Base-by-base conservation (phyloP, 2,113 vertebrate genomes). In the Leiothrix lutea region DNA sequence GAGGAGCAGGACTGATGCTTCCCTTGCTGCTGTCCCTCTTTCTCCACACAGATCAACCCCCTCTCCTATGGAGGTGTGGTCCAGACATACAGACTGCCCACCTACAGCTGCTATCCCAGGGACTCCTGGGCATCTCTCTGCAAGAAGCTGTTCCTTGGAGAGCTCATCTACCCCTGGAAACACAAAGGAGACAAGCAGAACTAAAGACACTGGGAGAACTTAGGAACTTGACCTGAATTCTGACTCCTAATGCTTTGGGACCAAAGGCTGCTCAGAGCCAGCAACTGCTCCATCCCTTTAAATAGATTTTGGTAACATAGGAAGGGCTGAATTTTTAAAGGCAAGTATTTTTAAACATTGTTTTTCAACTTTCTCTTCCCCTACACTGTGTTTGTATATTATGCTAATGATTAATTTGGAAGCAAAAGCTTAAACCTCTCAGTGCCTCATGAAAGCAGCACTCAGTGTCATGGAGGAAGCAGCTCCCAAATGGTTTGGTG, bases 91-190 rank as follows among this genome's bases (percentile, higher is more conserved):
- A 98, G 98, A 75, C 98, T 98, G 40, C 98, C 98, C 26, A 99
- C 98, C 47, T 99, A 98, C 95, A 99, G 98, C 97, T 99, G 98
- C 88, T 99, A 98, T 95, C 99, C 99, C 42, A 98, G 95, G 95
- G 98, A 99, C 96, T 99, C 99, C 22, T 99, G 99, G 99, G 88
- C 91, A 1, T 98, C 98, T 7, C 97, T 99, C 96, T 98, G 98
- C 96, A 98, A 98, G 96, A 99, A 99, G 80, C 98, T 99, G 66
- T 99, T 99, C 93, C 97, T 99, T 1, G 99, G 99, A 56, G 99
- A 99, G 97, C 98, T 99, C 44, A 98, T 99, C 95, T 99, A 99
- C 92, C 99, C 99, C 69, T 99, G 99, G 99, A 99, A 97, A 86
- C 99, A 98, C 95, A 99, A 98, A 97, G 98, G 88, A 93, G 98